Evolutionary conservation across 53 echinoderm and acorn worm genomes (phyloP), one percentile per base, ranked within the genome.

Genomic region (Zoroaster sp.): DNA sequence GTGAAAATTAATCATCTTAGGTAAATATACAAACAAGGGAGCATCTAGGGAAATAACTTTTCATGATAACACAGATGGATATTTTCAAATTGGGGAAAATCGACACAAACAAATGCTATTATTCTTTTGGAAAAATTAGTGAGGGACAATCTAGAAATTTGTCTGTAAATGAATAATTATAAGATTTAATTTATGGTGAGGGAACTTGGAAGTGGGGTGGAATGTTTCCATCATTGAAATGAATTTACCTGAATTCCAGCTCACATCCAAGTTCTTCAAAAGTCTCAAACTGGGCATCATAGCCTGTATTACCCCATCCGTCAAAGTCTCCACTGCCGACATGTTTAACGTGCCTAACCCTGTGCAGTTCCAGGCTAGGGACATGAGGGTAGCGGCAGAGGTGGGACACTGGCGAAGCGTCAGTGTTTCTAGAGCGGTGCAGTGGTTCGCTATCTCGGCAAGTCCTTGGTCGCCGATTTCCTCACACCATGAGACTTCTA

Each of bases 401-500:
- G 90, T 70, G 14, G 70, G 43, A 31, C 93, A 85, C 71, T 95
- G 95, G 15, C 97, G 89, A 5, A 95, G 75, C 10, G 77, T 74
- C 59, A 97, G 88, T 10, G 90, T 85, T 46, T 92, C 53, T 43
- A 97, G 92, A 10, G 71, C 39, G 54, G 93, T 76, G 75, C 97
- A 97, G 81, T 88, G 40, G 12, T 65, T 52, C 17, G 92, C 92
- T 0, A 96, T 78, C 17, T 74, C 72, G 6, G 77, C 66, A 4
- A 97, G 88, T 4, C 97, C 97, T 0, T 11, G 34, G 40, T 93
- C 90, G 6, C 92, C 93, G 17, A 97, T 88, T 33, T 97, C 97
- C 33, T 97, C 97, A 66, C 97, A 97, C 97, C 97, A 97, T 10
- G 88, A 88, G 35, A 97, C 85, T 52, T 95, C 93, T 47, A 97